Base-by-base conservation (phyloP, 2,113 vertebrate species). In the Dipodomys stephensi region DNA sequence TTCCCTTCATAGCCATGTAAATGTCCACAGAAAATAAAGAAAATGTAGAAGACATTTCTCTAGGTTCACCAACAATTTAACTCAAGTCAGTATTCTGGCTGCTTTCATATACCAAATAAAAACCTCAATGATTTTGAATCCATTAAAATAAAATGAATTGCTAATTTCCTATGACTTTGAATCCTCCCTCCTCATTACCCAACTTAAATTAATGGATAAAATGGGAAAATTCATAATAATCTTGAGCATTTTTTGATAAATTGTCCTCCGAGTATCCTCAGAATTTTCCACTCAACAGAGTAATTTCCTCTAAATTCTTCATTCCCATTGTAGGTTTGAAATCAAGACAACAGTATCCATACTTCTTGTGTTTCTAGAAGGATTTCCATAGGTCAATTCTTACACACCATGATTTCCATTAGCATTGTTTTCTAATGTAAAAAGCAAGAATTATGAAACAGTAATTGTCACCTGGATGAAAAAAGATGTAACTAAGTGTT, bases 1-100 rank as follows among this genome's bases (percentile, higher is more conserved):
- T 89, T 89, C 92, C 62, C 64, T 90, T 93, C 73, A 97, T 77
- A 76, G 35, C 39, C 87, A 96, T 67, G 64, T 76, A 86, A 95
- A 94, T 81, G 53, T 53, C 82, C 57, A 62, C 44, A 23, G 87
- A 68, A 30, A 72, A 73, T 86, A 89, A 62, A 88, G 25, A 95
- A 10, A 57, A 92, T 90, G 88, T 94, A 91, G 23, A 46, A 71
- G 84, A 60, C 1, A 79, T 13, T 1, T 3, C 57, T 3, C 25
- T 87, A 93, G n/a, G 1, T 4, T 95, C 67, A 60, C 39, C 62
- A 78, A 69, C 25, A 91, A 6, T 96, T 88, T 68, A 87, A 91
- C 28, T 71, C 49, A 94, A 65, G 64, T 49, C 87, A 81, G 94
- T 93, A 78, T 60, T 95, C 93, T 8, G 12, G 72, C 69, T 87